Base-by-base conservation (phyloP, 2,113 vertebrate genomes). In the Stomatorhinus ivindoensis region DNA sequence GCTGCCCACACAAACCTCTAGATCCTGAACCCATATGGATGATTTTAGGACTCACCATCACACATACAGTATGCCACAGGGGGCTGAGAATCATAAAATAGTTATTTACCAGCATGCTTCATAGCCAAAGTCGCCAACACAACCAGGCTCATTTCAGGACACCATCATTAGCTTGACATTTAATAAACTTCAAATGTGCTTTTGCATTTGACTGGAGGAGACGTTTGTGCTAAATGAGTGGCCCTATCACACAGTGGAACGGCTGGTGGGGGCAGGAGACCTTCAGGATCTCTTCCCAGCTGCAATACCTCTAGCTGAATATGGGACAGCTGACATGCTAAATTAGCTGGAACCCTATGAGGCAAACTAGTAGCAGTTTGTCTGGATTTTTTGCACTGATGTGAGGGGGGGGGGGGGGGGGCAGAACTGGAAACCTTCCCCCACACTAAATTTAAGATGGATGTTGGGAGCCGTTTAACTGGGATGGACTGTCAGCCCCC, bases 341-440 rank as follows among this genome's bases (percentile, higher is more conserved):
- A 96, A 96, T 96, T 95, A 96, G 96, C 95, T 93, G 92, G 91
- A 92, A 93, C 90, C 91, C 94, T 89, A 92, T 92, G 94, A 95
- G 94, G 95, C 93, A 92, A 95, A 95, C 95, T 95, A 94, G 95
- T 94, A 95, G 94, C 92, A 95, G 94, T 94, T 96, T 95, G 94
- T 92, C 92, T 93, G 94, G 93, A 4, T 48, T 48, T 35, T 76
- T 6, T 39, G 5, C 35, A 10, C 61, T 27, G n/a, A 27, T 65
- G 61, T 13, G n/a, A n/a, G 24, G 55, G 55, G n/a, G 9, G 61
- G 58, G 58, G 53, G 19, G n/a, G 9, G 61, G 58, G 58, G 53
- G 19, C 55, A 58, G 55, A 65, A 65, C 31, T 39, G 69, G 13
- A 31, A 76, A 24, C 69, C 11, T 6, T 17, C 15, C 15, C 69